Conservation (phyloP, 2,797 vertebrate genomes). For the Scolopax bukidnonensis region DNA sequence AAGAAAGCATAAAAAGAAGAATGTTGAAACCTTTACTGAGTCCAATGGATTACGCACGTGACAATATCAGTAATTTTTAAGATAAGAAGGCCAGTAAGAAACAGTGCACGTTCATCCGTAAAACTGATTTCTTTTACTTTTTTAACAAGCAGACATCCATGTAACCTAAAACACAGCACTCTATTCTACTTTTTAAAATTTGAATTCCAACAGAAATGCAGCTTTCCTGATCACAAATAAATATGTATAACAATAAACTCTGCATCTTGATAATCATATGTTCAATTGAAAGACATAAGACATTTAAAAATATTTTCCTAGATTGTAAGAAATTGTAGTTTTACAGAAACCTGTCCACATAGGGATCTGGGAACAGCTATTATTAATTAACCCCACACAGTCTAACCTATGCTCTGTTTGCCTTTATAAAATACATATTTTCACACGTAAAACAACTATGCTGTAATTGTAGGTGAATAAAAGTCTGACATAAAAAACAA, state of each 20-base stretch:
- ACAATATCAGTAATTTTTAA: neutral
- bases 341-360: neutral
- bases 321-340: neutral
- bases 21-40: neutral
- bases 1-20: neutral
- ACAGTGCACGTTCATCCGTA: neutral
- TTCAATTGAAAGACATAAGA: neutral
- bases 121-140: neutral
- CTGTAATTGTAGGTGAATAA: neutral
- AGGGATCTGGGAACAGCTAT: neutral
- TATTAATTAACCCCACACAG: neutral
- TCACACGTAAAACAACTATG: neutral
- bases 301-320: neutral
- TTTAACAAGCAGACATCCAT: neutral
- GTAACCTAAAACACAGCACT: neutral
- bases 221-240: neutral
- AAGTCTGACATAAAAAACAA: neutral
- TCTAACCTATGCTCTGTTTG: neutral
- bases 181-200: neutral
- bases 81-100: neutral
- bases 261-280: neutral
- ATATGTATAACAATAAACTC: neutral
- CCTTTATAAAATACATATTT: neutral
- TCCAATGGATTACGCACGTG: neutral
- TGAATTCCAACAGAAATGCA: neutral